Evolutionary conservation across 1,140 invertebrate genomes (phyloP), one percentile per base, ranked within the genome.

Genomic region (Aphidius ervi): DNA sequence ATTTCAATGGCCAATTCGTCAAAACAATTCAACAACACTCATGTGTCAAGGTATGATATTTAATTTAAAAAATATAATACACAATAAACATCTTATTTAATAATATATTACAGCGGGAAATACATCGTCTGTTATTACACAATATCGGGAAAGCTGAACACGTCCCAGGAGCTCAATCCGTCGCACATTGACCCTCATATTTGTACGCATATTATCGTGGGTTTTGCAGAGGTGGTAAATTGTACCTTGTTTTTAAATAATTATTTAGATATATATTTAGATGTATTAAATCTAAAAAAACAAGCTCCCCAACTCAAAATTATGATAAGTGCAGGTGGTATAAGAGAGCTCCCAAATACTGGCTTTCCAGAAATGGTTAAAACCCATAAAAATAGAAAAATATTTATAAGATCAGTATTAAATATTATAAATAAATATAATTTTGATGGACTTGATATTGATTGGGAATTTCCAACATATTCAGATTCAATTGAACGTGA

Each of bases 391-490:
- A 85, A 81, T 55, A 82, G 90, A 59, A 87, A 88, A 80, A 74
- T 83, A 59, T 93, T 94, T 71, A 87, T 92, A 48, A 78, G 78
- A 62, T 87, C 88, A 3, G 77, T 89, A 4, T 81, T 87, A 62
- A 71, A 82, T 52, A 74, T 85, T 9, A 73, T 90, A n/a, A 80
- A 81, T 61, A 75, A 76, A n/a, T 86, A 85, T 66, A 78, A 79
- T 58, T 77, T 94, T 16, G 90, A 94, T 79, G 92, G 92, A 31
- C 77, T 94, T 6, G 92, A 95, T 74, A 71, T 94, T 47, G 92
- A 95, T 69, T 94, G 91, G 91, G 92, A 95, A 74, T 95, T 93
- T 74, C 93, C 93, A 8, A 72, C 70, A 20, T 79, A 67, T 74
- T 62, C 67, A 23, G 68, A 68, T 58, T 62, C 55, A 43, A 70